A percentile compares a stretch with the other conserved stretches of the same genome.
phyloP scores from a whole-genome alignment of 2,113 vertebrate species.

The Malurus elegans region DNA sequence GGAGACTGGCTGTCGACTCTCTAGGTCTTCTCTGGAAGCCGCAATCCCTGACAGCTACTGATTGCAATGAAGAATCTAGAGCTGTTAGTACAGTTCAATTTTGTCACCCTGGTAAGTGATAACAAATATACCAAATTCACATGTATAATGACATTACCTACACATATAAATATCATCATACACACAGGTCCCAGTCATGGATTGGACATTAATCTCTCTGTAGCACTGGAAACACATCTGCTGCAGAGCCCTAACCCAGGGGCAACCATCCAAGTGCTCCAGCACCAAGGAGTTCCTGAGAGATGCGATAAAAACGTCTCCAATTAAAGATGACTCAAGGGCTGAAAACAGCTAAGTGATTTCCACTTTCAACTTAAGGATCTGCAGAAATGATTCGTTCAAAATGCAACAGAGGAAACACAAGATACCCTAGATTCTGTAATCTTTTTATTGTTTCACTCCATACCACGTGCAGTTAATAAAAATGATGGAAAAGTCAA shows the following conservation, averaged over 20 bases:
- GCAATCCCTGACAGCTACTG: background rate
- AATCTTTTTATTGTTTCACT: background rate
- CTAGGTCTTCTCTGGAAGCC: background rate
- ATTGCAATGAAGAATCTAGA: background rate
- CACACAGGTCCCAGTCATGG: background rate
- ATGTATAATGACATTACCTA: background rate
- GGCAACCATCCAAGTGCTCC: background rate
- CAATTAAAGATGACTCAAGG: conserved; percentile 29
- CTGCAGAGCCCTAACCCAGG: background rate
- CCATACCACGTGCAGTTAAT: background rate
- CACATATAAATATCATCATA: background rate
- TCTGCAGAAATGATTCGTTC: background rate
- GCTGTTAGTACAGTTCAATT: background rate
- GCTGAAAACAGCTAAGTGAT: conserved; percentile 2
- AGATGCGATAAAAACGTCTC: background rate
- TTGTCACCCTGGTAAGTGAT: background rate
- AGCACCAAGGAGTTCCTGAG: background rate
- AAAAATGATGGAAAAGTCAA: background rate
- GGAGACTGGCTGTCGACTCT: background rate
- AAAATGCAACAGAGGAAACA: background rate
- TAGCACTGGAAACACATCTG: background rate
- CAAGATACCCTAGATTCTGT: background rate
- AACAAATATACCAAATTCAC: background rate
- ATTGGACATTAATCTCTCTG: background rate
- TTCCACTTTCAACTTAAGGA: background rate